Evolutionary conservation across 1,140 invertebrate genomes (phyloP).

Genomic region (Papilio glaucus): DNA sequence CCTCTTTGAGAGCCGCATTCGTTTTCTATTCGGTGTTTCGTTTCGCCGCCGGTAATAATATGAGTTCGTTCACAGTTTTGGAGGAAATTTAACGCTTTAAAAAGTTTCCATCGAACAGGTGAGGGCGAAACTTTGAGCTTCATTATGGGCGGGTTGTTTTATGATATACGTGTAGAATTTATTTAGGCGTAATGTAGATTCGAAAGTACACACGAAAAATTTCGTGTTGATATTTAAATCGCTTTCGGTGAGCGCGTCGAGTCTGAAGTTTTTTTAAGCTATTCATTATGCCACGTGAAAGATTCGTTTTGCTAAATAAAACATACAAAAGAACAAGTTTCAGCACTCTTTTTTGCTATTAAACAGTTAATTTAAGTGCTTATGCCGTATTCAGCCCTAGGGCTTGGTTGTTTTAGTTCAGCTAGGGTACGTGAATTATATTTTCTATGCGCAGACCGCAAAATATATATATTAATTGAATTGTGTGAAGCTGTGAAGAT

Average conservation of each 20-base stretch:
- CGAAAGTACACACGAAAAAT: slow-evolving; percentile 32
- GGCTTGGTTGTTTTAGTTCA: not conserved
- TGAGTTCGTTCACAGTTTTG: slow-evolving; percentile 39
- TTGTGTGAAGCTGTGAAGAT: too few species aligned
- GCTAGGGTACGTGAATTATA: not conserved
- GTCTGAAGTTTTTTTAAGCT: slow-evolving; percentile 34
- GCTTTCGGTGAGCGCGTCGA: slow-evolving; percentile 29
- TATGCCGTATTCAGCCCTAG: not conserved
- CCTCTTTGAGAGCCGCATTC: slow-evolving; percentile 47
- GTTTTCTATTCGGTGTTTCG: slow-evolving; percentile 38
- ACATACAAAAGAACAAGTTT: slow-evolving; percentile 32
- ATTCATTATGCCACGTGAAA: slow-evolving; percentile 15
- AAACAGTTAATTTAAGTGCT: not conserved
- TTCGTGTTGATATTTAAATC: slow-evolving; percentile 35
- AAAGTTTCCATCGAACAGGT: slow-evolving; percentile 42
- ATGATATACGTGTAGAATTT: slow-evolving; percentile 32
- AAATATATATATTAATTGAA: too few species aligned
- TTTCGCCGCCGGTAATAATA: slow-evolving; percentile 42
- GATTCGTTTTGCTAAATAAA: slow-evolving; percentile 20
- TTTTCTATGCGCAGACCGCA: not conserved
- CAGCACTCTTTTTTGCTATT: not conserved
- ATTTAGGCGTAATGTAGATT: slow-evolving; percentile 36
- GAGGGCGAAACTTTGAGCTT: slow-evolving; percentile 41
- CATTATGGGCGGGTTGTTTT: slow-evolving; percentile 36
- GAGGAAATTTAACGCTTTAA: slow-evolving; percentile 43